phyloP scores from a whole-genome alignment of 2,888 invertebrate species.

The Drosophila neoperkinsi region DNA sequence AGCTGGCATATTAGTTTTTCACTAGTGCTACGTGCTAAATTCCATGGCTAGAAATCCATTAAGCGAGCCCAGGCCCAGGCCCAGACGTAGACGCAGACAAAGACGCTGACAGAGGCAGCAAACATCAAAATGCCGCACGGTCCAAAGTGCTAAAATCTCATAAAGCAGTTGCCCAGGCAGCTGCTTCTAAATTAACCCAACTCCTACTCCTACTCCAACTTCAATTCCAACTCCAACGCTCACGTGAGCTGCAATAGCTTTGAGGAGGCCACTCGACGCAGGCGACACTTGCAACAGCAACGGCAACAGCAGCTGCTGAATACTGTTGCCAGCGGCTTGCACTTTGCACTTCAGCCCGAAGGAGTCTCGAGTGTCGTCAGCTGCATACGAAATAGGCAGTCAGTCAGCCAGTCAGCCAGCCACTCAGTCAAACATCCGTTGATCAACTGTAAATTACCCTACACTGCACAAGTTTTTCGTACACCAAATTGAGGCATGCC shows the following conservation, averaged over 20 bases:
- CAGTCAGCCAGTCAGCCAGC: not conserved
- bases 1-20: conserved; percentile 73
- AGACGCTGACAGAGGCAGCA: conserved; percentile 28
- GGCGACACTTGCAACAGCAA: conserved; percentile 56
- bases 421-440: not conserved
- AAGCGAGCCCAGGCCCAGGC: conserved; percentile 42
- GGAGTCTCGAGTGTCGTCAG: conserved; percentile 62
- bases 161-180: conserved; percentile 64
- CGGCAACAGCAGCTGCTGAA: conserved; percentile 50
- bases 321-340: conserved; percentile 61
- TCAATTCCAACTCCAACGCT: conserved; percentile 8
- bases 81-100: conserved; percentile 13
- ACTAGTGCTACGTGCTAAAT: conserved; percentile 73
- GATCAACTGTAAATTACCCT: conserved; percentile 31
- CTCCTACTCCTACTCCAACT: conserved; percentile 27
- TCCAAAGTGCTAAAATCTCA: conserved; percentile 75
- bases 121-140: conserved; percentile 38
- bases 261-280: conserved; percentile 60
- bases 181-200: conserved; percentile 73
- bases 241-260: conserved; percentile 36
- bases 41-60: conserved; percentile 75
- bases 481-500: not conserved
- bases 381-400: conserved; percentile 35
- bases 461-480: no score
- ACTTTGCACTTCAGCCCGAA: conserved; percentile 73